Conservation (phyloP, 2,888 invertebrate genomes). For the Phasia obesa region DNA sequence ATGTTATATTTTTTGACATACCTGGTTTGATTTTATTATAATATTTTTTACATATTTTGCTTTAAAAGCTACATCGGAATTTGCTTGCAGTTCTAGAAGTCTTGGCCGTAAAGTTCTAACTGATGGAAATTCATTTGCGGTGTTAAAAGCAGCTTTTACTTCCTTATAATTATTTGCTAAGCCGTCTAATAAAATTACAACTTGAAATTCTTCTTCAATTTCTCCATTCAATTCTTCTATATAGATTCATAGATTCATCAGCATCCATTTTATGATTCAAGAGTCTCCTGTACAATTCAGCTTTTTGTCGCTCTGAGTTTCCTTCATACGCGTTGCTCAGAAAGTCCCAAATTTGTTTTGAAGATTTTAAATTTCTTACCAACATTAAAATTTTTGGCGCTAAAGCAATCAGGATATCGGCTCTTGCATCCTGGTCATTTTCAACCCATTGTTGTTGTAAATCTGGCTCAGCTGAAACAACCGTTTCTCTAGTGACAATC, state of each 20-base stretch:
- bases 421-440: slow-evolving; percentile 34
- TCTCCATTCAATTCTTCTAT: slow-evolving; percentile 17
- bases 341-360: slow-evolving; percentile 13
- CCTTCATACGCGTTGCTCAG: background rate
- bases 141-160: too few species aligned
- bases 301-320: background rate
- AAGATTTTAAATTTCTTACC: slow-evolving; percentile 17
- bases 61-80: too few species aligned
- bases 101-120: too few species aligned
- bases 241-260: background rate
- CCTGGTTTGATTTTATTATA: too few species aligned
- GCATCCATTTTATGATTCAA: slow-evolving; percentile 12
- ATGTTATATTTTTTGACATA: too few species aligned
- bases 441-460: background rate
- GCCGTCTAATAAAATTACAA: background rate
- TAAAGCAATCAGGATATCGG: slow-evolving; percentile 19
- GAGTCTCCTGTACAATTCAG: slow-evolving; percentile 20
- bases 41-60: too few species aligned
- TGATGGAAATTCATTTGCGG: too few species aligned
- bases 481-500: background rate
- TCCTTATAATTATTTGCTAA: background rate
- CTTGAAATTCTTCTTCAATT: slow-evolving; percentile 10
- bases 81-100: too few species aligned
- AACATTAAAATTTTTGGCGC: slow-evolving; percentile 3
- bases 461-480: slow-evolving; percentile 2